These are phyloP conservation scores for Tachysurus vachellii DNA, from an alignment of 2,113 vertebrate species.

Conservation along the genomic window DNA sequence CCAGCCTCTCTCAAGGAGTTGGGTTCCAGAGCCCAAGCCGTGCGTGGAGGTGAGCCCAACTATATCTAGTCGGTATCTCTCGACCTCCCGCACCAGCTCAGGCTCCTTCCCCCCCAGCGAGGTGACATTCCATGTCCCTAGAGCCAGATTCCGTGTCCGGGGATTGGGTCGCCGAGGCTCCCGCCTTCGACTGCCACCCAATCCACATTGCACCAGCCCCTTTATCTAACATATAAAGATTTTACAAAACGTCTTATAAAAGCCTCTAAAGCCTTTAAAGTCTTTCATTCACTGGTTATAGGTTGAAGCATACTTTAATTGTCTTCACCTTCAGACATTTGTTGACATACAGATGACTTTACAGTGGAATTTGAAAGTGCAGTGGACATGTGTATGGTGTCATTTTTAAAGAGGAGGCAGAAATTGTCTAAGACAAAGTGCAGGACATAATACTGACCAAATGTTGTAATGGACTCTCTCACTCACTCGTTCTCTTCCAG, in stretches of 20 bases:
- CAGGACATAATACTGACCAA: slow-evolving; percentile 5
- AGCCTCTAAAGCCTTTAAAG: neutral
- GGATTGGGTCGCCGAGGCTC: too few species aligned
- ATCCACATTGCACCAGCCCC: too few species aligned
- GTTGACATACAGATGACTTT: neutral
- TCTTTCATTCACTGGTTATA: neutral
- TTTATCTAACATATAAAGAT: too few species aligned
- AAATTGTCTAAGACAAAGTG: neutral
- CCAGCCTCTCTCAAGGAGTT: too few species aligned
- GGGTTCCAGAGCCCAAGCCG: too few species aligned
- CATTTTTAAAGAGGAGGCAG: neutral
- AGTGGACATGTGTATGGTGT: neutral
- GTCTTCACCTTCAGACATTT: neutral
- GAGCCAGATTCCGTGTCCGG: too few species aligned
- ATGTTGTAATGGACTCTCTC: neutral
- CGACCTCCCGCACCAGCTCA: too few species aligned
- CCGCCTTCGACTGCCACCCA: too few species aligned
- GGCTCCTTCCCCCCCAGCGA: too few species aligned
- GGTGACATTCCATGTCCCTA: too few species aligned
- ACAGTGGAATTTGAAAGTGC: neutral
- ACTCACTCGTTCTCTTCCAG: slow-evolving; percentile 3
- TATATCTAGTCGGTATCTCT: too few species aligned
- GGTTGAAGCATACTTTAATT: neutral
- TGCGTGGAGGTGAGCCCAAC: too few species aligned
- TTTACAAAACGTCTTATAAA: neutral